Percentiles rank a stretch among this genome's conserved stretches.
These are phyloP conservation scores for Drosophila leontia DNA, from an alignment of 1,140 invertebrate species.

Conservation along the genomic window DNA sequence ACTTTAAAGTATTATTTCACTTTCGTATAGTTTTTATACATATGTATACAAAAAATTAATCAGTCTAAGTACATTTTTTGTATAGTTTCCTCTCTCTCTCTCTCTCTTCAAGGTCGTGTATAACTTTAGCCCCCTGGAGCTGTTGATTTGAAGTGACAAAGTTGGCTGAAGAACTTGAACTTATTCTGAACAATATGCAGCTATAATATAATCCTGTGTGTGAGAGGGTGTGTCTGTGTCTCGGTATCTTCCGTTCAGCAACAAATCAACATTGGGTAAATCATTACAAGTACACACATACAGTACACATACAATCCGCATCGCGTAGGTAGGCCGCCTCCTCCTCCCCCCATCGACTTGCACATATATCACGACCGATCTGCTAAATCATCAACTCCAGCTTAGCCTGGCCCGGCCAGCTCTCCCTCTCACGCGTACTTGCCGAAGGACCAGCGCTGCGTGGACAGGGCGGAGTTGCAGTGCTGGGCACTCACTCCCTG, in stretches of 20 bases:
- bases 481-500: slow-evolving; percentile 89
- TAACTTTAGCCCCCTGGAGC: slow-evolving; percentile 16
- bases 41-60: slow-evolving; percentile 79
- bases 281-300: slow-evolving; percentile 60
- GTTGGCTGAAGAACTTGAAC: slow-evolving; percentile 63
- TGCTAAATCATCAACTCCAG: slow-evolving; percentile 18
- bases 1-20: slow-evolving; percentile 48
- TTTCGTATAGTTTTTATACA: slow-evolving; percentile 60
- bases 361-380: slow-evolving; percentile 68
- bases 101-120: slow-evolving; percentile 2
- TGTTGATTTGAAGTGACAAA: slow-evolving; percentile 37
- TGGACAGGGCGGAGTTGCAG: slow-evolving; percentile 88
- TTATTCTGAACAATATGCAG: slow-evolving; percentile 30
- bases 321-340: slow-evolving; percentile 27
- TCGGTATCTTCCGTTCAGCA: slow-evolving; percentile 54
- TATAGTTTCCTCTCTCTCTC: slow-evolving; percentile 23
- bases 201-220: slow-evolving; percentile 28
- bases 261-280: slow-evolving; percentile 63
- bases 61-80: slow-evolving; percentile 77
- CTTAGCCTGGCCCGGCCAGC: slow-evolving; percentile 35
- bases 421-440: slow-evolving; percentile 70
- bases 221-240: slow-evolving; percentile 14
- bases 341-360: slow-evolving; percentile 40
- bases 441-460: slow-evolving; percentile 89
- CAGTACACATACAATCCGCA: slow-evolving; percentile 70